phyloP scores from a whole-genome alignment of 2,113 vertebrate species.

The Anguilla rostrata region DNA sequence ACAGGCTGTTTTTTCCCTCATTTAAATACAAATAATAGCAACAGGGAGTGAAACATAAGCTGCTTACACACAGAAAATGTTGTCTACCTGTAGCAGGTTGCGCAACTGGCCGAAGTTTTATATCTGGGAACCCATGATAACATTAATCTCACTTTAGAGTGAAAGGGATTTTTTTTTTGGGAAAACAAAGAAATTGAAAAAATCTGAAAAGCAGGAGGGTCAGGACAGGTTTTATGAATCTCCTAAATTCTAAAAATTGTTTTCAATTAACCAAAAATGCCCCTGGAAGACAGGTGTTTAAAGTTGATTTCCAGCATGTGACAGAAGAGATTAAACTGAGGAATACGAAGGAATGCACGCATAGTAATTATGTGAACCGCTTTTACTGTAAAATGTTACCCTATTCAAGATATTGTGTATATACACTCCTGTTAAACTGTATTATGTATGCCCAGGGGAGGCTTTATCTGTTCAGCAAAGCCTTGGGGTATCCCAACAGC shows the following conservation, averaged over 20 bases:
- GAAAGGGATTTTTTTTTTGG: neutral
- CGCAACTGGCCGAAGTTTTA: slow-evolving; percentile 12
- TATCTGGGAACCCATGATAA: slow-evolving; percentile 22
- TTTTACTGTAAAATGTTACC: too few species aligned
- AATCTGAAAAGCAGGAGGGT: neutral
- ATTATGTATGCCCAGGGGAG: too few species aligned
- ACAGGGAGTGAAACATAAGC: slow-evolving; percentile 23
- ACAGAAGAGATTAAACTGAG: neutral
- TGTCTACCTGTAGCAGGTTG: slow-evolving; percentile 30
- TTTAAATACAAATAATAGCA: slow-evolving; percentile 33
- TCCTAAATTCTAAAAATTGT: neutral
- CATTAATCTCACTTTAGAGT: slow-evolving; percentile 19
- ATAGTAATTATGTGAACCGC: neutral
- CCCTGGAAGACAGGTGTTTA: neutral
- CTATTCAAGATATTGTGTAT: too few species aligned
- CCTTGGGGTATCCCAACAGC: too few species aligned
- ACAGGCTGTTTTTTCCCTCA: slow-evolving; percentile 12
- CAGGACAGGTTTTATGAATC: slow-evolving; percentile 1
- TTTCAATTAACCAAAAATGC: neutral
- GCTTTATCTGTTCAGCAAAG: too few species aligned
- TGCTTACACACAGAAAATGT: slow-evolving; percentile 22
- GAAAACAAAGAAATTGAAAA: slow-evolving; percentile 10
- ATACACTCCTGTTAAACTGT: too few species aligned
- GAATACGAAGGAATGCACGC: neutral
- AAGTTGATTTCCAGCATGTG: neutral